Evolutionary conservation across 1,140 invertebrate genomes (phyloP), one percentile per base, ranked within the genome.

Genomic region (Cryptotermes secundus): DNA sequence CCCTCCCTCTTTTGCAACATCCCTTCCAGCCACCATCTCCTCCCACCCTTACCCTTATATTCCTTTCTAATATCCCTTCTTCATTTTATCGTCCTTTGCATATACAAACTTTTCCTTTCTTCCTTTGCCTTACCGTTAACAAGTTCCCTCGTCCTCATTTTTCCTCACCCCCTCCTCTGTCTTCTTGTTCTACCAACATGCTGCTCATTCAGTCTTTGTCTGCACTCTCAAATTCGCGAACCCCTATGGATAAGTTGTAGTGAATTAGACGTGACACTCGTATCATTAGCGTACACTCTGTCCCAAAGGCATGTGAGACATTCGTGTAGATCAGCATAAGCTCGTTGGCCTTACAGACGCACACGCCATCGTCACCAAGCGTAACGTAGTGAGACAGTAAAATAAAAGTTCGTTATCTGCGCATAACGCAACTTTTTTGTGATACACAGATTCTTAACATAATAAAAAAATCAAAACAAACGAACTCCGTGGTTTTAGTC

Each of bases 21-120:
- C 59, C 59, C 31, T 31, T 16, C 26, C 59, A 1, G 9, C 59
- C 6, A 31, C n/a, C 59, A 72, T 72, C 59, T 12, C 31, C 59
- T 31, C 59, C 59, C 16, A n/a, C 59, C 59, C n/a, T n/a, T n/a
- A 72, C 59, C n/a, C 26, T 72, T 31, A 72, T 72, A 72, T 72
- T 72, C 59, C 53, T 72, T 72, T 72, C 59, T 72, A 72, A 72
- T 72, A 72, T 72, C 59, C 22, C 9, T 31, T 72, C 59, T 72
- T n/a, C 59, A 1, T 72, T 72, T 72, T 72, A 65, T 26, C 59
- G 14, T 72, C 26, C 59, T 31, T 31, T 72, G n/a, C 59, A n/a
- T 72, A 31, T n/a, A 72, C 59, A n/a, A 72, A 72, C 59, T 72
- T 14, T 72, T 72, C 26, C 59, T n/a, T 16, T n/a, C 14, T 72